Percentiles rank a stretch among this genome's conserved stretches.
Conservation (phyloP, 2,888 invertebrate species). For the Cyclophora albipunctata region DNA sequence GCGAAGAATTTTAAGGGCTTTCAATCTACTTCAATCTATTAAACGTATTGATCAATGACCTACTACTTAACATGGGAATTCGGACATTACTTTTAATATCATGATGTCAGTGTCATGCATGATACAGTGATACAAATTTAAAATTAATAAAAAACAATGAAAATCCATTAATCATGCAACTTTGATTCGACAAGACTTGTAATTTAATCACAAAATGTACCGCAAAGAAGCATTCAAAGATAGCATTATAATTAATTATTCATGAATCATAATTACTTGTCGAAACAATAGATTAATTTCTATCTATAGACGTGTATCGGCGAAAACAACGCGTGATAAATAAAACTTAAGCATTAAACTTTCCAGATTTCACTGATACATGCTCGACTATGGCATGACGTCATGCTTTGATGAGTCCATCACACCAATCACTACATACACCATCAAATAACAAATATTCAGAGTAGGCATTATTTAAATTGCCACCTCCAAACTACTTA, state of each 20-base stretch:
- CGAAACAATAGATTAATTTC: slow-evolving; percentile 7
- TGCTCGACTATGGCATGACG: slow-evolving; percentile 20
- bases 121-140: too few relatives aligned
- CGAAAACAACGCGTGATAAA: slow-evolving; percentile 25
- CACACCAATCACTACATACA: slow-evolving; percentile 6
- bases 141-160: too few relatives aligned
- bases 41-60: too few relatives aligned
- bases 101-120: too few relatives aligned
- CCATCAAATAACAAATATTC: slow-evolving; percentile 1
- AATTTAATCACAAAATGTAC: background rate
- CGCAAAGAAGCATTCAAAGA: too few relatives aligned
- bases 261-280: slow-evolving; percentile 1
- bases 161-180: slow-evolving; percentile 1
- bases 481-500: too few relatives aligned
- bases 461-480: background rate
- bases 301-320: slow-evolving; percentile 24
- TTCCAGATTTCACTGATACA: slow-evolving; percentile 33
- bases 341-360: slow-evolving; percentile 29
- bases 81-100: too few relatives aligned
- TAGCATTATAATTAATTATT: background rate
- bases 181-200: slow-evolving; percentile 10
- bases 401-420: slow-evolving; percentile 20
- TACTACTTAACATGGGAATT: too few relatives aligned
- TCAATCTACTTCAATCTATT: too few relatives aligned
- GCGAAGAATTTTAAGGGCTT: too few relatives aligned